Percentiles rank a stretch among this genome's conserved stretches.
These are phyloP conservation scores for Palythoa caribaeorum DNA, from an alignment of 92 coral and sea anemone genomes.

Conservation along the genomic window DNA sequence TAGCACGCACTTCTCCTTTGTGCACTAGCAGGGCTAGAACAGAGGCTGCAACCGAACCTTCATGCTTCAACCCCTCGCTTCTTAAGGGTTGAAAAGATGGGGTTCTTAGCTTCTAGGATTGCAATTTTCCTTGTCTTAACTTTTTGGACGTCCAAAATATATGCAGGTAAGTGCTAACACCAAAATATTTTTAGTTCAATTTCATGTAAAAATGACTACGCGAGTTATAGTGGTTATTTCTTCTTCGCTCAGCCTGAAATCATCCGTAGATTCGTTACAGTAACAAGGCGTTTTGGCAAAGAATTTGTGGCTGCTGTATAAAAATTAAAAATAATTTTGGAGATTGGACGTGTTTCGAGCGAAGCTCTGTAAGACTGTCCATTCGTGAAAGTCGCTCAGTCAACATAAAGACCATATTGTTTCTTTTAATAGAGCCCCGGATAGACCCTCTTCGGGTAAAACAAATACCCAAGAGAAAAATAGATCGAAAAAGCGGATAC, in stretches of 20 bases:
- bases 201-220: not conserved
- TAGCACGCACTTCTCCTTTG: constrained; percentile 79
- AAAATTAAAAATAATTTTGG: not conserved
- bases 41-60: constrained; percentile 82
- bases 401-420: constrained; percentile 39
- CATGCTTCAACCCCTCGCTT: constrained; percentile 92
- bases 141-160: constrained; percentile 5
- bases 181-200: not conserved
- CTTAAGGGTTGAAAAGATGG: constrained; percentile 98
- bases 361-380: not conserved
- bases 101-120: constrained; percentile 81
- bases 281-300: not conserved
- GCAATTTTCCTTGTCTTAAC: constrained; percentile 63
- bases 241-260: not conserved
- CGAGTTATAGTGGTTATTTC: not conserved
- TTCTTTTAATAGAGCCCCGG: not conserved
- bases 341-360: not conserved
- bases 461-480: not conserved
- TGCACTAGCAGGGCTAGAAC: constrained; percentile 60
- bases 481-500: not conserved
- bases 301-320: not conserved
- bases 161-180: not conserved
- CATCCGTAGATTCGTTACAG: constrained; percentile 3
- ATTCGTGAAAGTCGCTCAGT: constrained; percentile 1
- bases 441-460: not conserved